Evolutionary conservation across 2,797 vertebrate genomes (phyloP).

Genomic region (Gadopsis bispinosus): DNA sequence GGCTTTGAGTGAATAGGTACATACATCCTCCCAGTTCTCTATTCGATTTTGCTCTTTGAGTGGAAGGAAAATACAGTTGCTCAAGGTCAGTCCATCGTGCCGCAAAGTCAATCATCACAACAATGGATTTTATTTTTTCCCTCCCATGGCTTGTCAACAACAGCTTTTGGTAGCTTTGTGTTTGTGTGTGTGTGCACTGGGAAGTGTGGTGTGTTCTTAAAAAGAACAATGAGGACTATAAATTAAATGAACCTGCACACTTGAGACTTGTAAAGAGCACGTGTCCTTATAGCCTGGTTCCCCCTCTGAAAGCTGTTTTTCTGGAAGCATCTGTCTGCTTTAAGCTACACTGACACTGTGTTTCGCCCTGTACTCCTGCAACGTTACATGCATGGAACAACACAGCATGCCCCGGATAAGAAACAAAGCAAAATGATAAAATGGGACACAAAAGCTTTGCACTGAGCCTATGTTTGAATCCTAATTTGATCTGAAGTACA

Average conservation of each 20-base stretch:
- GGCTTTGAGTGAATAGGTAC: slow-evolving; percentile 1
- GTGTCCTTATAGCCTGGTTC: not conserved
- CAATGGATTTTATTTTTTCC: slow-evolving; percentile 24
- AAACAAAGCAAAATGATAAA: not conserved
- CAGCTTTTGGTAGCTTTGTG: not conserved
- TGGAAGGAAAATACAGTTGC: slow-evolving; percentile 31
- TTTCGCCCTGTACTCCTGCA: not conserved
- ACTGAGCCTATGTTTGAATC: not conserved
- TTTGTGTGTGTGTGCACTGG: not conserved
- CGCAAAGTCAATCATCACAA: slow-evolving; percentile 39
- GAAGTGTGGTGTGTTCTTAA: slow-evolving; percentile 11
- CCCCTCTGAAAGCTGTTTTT: not conserved
- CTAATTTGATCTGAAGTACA: not conserved
- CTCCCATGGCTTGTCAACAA: slow-evolving; percentile 13
- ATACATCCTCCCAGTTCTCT: not conserved
- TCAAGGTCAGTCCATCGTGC: slow-evolving; percentile 40
- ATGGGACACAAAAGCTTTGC: not conserved
- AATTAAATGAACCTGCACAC: slow-evolving; percentile 12
- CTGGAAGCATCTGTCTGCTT: slow-evolving; percentile 1
- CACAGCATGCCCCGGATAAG: not conserved
- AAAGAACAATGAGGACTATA: slow-evolving; percentile 11
- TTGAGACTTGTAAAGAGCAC: not conserved
- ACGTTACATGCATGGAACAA: not conserved
- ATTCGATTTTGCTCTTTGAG: slow-evolving; percentile 3
- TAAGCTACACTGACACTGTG: not conserved